phyloP scores from a whole-genome alignment of 1,140 invertebrate species.

The Bombus confusus region DNA sequence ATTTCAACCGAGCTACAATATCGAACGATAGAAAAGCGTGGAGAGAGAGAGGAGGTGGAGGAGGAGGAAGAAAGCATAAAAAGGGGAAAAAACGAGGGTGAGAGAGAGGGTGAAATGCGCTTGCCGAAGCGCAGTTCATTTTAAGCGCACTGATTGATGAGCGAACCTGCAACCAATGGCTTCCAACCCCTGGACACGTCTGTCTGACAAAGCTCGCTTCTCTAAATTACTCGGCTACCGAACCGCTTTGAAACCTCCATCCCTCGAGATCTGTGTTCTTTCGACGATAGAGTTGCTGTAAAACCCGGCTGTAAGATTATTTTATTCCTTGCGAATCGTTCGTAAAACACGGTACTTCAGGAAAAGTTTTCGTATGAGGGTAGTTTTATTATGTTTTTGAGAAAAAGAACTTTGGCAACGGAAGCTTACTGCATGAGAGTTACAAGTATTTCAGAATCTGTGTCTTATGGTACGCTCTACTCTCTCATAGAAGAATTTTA shows the following conservation, averaged over 20 bases:
- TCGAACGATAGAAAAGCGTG: neutral
- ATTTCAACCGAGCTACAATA: constrained; percentile 20
- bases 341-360: neutral
- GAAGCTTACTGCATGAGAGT: neutral
- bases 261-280: neutral
- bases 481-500: too few relatives aligned
- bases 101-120: constrained; percentile 15
- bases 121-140: constrained; percentile 51
- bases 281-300: neutral
- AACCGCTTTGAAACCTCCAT: constrained; percentile 4
- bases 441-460: neutral
- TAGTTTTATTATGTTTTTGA: neutral
- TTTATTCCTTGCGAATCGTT: neutral
- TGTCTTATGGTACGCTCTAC: neutral
- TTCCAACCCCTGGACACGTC: constrained; percentile 34
- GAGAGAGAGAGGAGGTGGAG: neutral
- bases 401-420: neutral
- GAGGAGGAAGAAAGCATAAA: neutral
- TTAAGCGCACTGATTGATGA: constrained; percentile 64
- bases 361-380: neutral
- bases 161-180: constrained; percentile 50
- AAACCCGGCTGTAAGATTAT: neutral
- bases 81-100: too few relatives aligned
- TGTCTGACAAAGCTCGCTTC: constrained; percentile 18
- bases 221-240: constrained; percentile 14